phyloP scores from a whole-genome alignment of 2,888 invertebrate genomes.

The Caenorhabditis sulstoni region DNA sequence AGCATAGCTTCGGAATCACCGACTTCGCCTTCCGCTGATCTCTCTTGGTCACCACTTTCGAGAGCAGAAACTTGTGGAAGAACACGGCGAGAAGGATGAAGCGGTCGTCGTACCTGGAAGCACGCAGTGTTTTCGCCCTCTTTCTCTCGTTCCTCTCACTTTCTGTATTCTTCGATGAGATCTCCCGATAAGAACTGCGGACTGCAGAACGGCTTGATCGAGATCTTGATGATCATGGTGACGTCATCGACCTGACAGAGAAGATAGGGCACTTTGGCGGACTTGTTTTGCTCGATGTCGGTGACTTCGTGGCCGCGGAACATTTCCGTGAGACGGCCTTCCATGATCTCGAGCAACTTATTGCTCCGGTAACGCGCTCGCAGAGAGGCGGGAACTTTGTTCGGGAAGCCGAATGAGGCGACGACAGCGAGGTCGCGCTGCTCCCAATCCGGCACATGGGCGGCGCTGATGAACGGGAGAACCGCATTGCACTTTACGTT shows the following conservation, averaged over 20 bases:
- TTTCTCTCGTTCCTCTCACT: not conserved
- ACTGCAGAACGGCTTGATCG: conserved; percentile 37
- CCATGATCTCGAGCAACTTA: conserved; percentile 15
- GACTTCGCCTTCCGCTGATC: conserved; percentile 36
- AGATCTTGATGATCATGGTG: conserved; percentile 31
- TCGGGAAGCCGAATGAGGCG: conserved; percentile 35
- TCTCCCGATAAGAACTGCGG: conserved; percentile 28
- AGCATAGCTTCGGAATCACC: conserved; percentile 34
- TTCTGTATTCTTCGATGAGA: conserved; percentile 17
- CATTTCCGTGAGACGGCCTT: not conserved
- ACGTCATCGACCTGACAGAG: conserved; percentile 24
- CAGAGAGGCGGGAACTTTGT: conserved; percentile 12
- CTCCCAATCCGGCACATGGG: conserved; percentile 28
- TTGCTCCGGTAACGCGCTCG: conserved; percentile 18
- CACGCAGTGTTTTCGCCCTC: not conserved
- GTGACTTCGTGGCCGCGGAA: conserved; percentile 9
- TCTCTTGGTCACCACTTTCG: conserved; percentile 22
- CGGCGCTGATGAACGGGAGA: conserved; percentile 27
- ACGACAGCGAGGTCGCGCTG: conserved; percentile 24
- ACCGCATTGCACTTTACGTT: conserved; percentile 32
- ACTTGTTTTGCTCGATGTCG: conserved; percentile 20
- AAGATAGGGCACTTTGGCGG: conserved; percentile 23
- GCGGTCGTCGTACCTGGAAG: conserved; percentile 28
- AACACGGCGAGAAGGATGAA: conserved; percentile 26
- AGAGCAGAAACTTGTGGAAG: conserved; percentile 20